Evolutionary conservation across 1,140 invertebrate species (phyloP).

Genomic region (Caenorhabditis inopinata): DNA sequence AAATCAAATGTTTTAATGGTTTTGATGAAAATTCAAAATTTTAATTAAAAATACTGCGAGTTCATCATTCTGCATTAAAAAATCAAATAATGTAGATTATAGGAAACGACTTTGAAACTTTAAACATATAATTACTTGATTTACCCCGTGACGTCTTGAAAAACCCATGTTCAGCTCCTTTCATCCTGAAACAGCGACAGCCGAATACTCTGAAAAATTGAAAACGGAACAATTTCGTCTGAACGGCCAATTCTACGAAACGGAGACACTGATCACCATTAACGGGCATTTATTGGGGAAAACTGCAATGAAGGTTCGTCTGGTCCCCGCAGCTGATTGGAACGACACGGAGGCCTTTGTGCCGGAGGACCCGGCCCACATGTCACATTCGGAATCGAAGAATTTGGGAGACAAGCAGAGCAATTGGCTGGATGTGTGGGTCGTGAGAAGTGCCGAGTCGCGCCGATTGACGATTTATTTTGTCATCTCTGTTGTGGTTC

Average conservation of each 20-base stretch:
- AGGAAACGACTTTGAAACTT: too few relatives aligned
- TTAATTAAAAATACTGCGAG: too few relatives aligned
- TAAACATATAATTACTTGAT: too few relatives aligned
- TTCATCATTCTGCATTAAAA: too few relatives aligned
- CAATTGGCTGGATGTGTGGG: conserved; percentile 45
- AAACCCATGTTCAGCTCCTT: conserved; percentile 26
- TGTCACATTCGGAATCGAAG: not conserved
- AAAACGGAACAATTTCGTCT: not conserved
- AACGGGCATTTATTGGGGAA: conserved; percentile 17
- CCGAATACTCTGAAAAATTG: not conserved
- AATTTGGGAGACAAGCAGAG: not conserved
- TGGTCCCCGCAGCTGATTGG: not conserved
- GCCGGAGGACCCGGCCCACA: not conserved
- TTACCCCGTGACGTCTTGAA: too few relatives aligned
- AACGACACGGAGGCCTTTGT: not conserved
- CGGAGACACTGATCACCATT: not conserved
- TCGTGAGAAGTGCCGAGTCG: conserved; percentile 71
- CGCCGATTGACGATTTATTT: conserved; percentile 77
- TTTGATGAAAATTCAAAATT: too few relatives aligned
- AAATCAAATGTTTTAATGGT: too few relatives aligned
- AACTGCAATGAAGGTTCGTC: not conserved
- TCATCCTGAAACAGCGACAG: conserved; percentile 35
- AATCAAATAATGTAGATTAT: too few relatives aligned
- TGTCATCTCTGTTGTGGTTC: conserved; percentile 75
- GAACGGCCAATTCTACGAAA: conserved; percentile 20